Percentiles rank a stretch among this genome's conserved stretches.
These are phyloP conservation scores for Peromyscus aztecus DNA, from an alignment of 2,797 vertebrate species.

Conservation along the genomic window DNA sequence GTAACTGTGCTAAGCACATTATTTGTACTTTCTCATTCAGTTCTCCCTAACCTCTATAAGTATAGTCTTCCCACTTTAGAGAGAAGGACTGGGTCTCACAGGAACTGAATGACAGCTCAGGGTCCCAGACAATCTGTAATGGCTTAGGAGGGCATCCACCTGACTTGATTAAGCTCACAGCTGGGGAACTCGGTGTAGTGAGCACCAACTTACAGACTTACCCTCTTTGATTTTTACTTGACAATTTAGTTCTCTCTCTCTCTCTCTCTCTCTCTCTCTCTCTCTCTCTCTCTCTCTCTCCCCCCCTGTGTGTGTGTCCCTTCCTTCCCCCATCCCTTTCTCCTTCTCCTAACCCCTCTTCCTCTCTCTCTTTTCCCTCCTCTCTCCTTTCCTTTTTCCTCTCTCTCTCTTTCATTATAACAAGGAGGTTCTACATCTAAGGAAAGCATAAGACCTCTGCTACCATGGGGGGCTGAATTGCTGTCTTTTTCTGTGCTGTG, in stretches of 20 bases:
- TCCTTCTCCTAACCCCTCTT: rapidly evolving
- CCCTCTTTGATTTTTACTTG: not conserved
- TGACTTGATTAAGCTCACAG: no score
- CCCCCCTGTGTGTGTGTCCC: no score
- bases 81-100: not conserved
- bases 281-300: no score
- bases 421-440: rapidly evolving
- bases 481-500: not conserved
- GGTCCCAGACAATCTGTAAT: rapidly evolving
- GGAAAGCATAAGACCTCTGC: not conserved
- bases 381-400: not conserved
- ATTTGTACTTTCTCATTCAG: no score
- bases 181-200: not conserved
- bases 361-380: not conserved
- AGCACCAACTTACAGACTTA: no score
- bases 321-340: no score
- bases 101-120: not conserved
- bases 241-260: not conserved
- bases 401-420: not conserved
- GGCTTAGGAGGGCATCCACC: no score
- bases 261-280: rapidly evolving
- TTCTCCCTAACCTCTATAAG: not conserved
- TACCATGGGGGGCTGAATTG: not conserved
- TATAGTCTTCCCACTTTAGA: not conserved
- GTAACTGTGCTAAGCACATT: not conserved